Conservation (phyloP, 2,113 vertebrate genomes). For the Aspidoscelis tigris region DNA sequence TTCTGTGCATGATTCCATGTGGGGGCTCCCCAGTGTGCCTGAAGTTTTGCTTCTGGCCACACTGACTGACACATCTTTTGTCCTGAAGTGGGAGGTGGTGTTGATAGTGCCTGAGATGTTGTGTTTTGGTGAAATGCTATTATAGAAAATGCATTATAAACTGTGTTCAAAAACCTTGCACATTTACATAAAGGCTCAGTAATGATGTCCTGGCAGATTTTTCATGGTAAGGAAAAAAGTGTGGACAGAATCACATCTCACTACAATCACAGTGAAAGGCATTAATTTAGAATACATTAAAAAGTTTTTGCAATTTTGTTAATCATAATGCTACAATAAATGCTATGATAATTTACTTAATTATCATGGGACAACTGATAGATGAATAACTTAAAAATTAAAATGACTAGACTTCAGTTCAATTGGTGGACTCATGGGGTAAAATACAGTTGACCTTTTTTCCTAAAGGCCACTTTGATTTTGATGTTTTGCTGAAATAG, state of each 20-base stretch:
- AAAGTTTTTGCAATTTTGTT: background rate
- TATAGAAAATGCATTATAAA: no score
- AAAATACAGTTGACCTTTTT: background rate
- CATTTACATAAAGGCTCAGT: no score
- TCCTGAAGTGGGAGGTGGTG: no score
- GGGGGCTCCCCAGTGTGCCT: no score
- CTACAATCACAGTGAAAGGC: background rate
- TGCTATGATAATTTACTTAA: background rate
- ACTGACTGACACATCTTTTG: no score
- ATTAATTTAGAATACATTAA: background rate
- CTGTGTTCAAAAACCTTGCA: no score
- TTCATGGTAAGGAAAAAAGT: background rate
- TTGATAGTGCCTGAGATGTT: no score
- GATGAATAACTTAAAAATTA: background rate
- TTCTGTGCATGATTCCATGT: no score
- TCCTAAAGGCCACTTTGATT: background rate
- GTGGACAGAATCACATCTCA: background rate
- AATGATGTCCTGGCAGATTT: no score
- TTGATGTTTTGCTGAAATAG: background rate
- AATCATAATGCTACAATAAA: conserved; percentile 3
- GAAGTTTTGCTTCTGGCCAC: no score
- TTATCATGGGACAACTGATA: background rate
- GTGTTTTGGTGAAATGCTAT: no score
- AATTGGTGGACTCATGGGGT: background rate
- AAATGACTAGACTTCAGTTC: background rate